Evolutionary conservation across 2,113 vertebrate genomes (phyloP), one percentile per base, ranked within the genome.

Genomic region (Seriola quinqueradiata): DNA sequence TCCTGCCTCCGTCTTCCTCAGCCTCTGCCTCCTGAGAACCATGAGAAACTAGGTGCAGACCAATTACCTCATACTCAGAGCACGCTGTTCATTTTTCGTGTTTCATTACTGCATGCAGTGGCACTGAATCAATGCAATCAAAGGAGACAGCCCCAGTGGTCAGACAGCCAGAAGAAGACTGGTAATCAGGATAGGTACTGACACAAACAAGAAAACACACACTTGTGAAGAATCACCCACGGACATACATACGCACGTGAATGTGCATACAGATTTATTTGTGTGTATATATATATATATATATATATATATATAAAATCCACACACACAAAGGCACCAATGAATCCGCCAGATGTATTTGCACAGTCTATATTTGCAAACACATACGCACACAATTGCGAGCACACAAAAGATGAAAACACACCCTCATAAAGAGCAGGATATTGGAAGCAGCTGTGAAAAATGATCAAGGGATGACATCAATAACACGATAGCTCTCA

Each of bases 391-490:
- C 72, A 70, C 82, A 85, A 89, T 86, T 77, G 75, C 23, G 38
- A 71, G 80, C 70, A 72, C 86, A 90, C 77, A 88, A 83, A 90
- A 91, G 90, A 93, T 92, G 90, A 93, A 91, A 92, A 92, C 77
- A 40, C 68, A 46, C 64, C 66, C 78, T 88, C 85, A 91, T 94
- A 92, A 93, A 93, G 77, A 92, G 70, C 86, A 92, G 92, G 92
- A 93, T 93, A 93, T 93, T 92, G 87, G 81, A 91, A 64, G 86
- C 86, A 88, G 92, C 86, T 89, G 86, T 84, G 85, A 91, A 87
- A 92, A 92, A 92, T 88, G 85, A 94, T 93, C 92, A 93, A 94
- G 91, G 90, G 88, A 78, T 82, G 89, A 91, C 92, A 94, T 94
- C 90, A 93, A 92, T 91, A 88, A 87, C 81, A 75, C 77, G 81